Evolutionary conservation across 2,113 vertebrate species (phyloP).

Genomic region (Xyliphius kryptos): DNA sequence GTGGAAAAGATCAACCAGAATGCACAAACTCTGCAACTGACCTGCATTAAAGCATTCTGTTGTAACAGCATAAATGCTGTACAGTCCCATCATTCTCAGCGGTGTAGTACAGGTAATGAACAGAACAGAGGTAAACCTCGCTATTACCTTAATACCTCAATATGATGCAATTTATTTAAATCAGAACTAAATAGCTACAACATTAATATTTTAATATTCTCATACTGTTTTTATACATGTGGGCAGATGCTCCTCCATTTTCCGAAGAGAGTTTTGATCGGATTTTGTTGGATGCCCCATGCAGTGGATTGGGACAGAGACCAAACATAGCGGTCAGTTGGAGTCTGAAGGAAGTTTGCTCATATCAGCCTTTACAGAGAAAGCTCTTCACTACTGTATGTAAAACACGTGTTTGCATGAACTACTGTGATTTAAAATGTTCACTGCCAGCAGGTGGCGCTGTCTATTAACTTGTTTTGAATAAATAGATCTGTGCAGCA

Average conservation of each 20-base stretch:
- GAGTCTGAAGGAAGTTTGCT: constrained; percentile 82
- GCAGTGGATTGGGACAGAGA: constrained; percentile 90
- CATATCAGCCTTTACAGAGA: constrained; percentile 85
- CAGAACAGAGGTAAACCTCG: too few species aligned
- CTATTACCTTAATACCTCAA: too few species aligned
- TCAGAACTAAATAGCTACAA: too few species aligned
- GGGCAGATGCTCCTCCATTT: constrained; percentile 79
- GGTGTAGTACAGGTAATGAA: constrained; percentile 47
- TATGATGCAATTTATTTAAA: background rate
- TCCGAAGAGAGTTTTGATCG: constrained; percentile 83
- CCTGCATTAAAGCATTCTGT: constrained; percentile 75
- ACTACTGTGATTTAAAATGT: too few species aligned
- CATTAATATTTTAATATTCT: too few species aligned
- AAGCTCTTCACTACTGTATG: constrained; percentile 80
- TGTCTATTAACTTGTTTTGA: too few species aligned
- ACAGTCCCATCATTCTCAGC: constrained; percentile 43
- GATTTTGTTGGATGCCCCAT: constrained; percentile 90
- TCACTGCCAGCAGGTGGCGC: too few species aligned
- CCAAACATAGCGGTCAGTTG: constrained; percentile 79
- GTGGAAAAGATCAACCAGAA: constrained; percentile 80
- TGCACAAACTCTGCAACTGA: constrained; percentile 66
- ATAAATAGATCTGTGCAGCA: too few species aligned
- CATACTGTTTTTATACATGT: background rate
- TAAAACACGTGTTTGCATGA: constrained; percentile 42
- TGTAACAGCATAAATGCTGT: constrained; percentile 80